Base-by-base conservation (phyloP, 2,888 invertebrate species). In the Pachliopta kotzebuea region DNA sequence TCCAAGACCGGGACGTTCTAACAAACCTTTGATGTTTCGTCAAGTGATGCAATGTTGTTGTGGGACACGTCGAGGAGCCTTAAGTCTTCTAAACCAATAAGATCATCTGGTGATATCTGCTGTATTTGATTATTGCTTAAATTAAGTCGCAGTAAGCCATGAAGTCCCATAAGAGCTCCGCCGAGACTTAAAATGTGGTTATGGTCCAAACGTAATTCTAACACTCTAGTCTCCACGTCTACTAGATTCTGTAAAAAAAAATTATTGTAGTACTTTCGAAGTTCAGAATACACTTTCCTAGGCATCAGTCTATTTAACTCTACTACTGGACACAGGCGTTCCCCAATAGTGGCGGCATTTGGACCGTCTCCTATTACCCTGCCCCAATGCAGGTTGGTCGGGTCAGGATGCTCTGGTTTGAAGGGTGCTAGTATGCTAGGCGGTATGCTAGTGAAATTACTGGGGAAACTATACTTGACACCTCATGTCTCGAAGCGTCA, bases 1-100 rank as follows among this genome's bases (percentile, higher is more conserved):
- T 56, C 42, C 57, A 56, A 37, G 56, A 20, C 60, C 31, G 29
- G 20, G 50, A 57, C 54, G 57, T 58, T 62, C 54, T 23, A 70
- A 74, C 76, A 72, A 88, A 97, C 97, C 94, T 96, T 96, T 74
- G 96, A 96, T 63, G 96, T 95, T 89, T 96, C 96, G 80, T 96
- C 96, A 64, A 97, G 88, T 2, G 96, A 95, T 54, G 94, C 93
- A 49, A 97, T 88, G 69, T 94, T 93, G 81, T 97, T 97, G 77
- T 95, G 92, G 0, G 97, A 96, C 55, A 97, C 90, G 78, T 97
- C 97, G 52, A 97, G 92, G 62, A 95, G 88, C 76, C 94, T 93
- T 52, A 97, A 86, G 68, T 94, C 94, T 73, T 95, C 95, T 72
- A 97, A 87, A 26, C 96, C 96, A 63, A 95, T 95, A 57, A 97